These are phyloP conservation scores for Sinocyclocheilus anophthalmus DNA, from an alignment of 2,113 vertebrate genomes.

Conservation along the genomic window DNA sequence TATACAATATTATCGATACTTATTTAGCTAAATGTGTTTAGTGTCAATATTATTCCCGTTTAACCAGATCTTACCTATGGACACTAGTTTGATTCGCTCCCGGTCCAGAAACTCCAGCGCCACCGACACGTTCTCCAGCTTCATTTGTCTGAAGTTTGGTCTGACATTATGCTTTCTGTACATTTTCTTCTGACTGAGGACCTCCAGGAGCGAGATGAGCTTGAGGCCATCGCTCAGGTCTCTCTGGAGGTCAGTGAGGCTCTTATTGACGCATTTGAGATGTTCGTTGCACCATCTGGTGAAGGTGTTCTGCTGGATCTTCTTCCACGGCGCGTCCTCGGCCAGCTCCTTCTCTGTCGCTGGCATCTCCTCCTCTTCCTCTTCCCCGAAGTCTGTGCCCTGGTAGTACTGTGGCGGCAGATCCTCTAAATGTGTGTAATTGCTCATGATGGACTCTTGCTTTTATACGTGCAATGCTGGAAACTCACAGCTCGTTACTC, in stretches of 20 bases:
- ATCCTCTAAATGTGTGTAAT: conserved; percentile 74
- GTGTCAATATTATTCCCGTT: not conserved
- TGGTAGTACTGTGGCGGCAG: conserved; percentile 76
- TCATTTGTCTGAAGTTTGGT: conserved; percentile 97
- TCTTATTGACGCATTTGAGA: conserved; percentile 88
- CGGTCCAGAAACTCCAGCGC: conserved; percentile 93
- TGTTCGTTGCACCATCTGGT: conserved; percentile 96
- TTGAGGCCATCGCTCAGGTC: conserved; percentile 91
- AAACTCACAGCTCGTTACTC: conserved; percentile 57
- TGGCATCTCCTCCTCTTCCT: conserved; percentile 87
- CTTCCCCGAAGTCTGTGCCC: conserved; percentile 74
- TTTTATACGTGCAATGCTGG: conserved; percentile 72
- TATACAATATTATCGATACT: too few species aligned
- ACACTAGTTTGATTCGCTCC: conserved; percentile 93
- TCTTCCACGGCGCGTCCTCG: conserved; percentile 97
- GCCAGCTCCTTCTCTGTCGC: conserved; percentile 95
- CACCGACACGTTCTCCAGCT: conserved; percentile 95
- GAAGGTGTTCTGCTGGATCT: conserved; percentile 98
- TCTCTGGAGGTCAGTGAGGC: conserved; percentile 85
- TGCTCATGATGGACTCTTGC: conserved; percentile 74
- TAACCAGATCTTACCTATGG: conserved; percentile 82
- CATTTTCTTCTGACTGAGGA: conserved; percentile 97
- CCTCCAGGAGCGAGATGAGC: conserved; percentile 89
- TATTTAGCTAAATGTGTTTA: too few species aligned
- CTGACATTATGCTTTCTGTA: conserved; percentile 89